Evolutionary conservation across 2,888 invertebrate species (phyloP).

Genomic region (Strigamia transsilvanica): DNA sequence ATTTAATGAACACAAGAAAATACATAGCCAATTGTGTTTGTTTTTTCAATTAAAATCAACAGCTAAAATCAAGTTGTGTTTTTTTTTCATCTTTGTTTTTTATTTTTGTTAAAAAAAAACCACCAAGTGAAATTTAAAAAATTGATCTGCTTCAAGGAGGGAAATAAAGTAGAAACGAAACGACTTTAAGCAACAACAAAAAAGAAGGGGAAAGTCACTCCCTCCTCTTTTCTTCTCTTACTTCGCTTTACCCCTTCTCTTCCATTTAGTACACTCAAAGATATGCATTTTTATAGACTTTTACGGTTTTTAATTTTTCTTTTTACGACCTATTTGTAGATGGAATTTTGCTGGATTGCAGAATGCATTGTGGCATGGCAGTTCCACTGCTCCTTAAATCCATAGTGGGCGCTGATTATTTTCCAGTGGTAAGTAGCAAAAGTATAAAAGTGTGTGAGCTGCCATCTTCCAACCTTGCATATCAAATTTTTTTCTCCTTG

Average conservation of each 20-base stretch:
- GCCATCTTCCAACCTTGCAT: not conserved
- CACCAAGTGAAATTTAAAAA: not conserved
- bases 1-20: too few relatives aligned
- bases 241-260: not conserved
- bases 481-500: conserved; percentile 21
- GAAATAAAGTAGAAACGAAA: not conserved
- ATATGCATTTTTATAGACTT: not conserved
- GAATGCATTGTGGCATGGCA: conserved; percentile 55
- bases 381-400: conserved; percentile 49
- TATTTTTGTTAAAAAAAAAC: too few relatives aligned
- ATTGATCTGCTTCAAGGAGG: not conserved
- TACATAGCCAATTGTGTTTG: too few relatives aligned
- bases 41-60: too few relatives aligned
- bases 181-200: not conserved
- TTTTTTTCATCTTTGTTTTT: too few relatives aligned
- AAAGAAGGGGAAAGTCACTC: not conserved
- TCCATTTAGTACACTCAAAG: not conserved
- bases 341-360: conserved; percentile 54
- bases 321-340: conserved; percentile 52
- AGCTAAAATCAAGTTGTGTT: too few relatives aligned
- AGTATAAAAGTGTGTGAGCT: not conserved
- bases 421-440: conserved; percentile 50
- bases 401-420: conserved; percentile 40
- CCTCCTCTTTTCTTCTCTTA: not conserved
- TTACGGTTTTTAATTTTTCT: conserved; percentile 19